Evolutionary conservation across 1,140 invertebrate genomes (phyloP).

Genomic region (Heliconius congener): DNA sequence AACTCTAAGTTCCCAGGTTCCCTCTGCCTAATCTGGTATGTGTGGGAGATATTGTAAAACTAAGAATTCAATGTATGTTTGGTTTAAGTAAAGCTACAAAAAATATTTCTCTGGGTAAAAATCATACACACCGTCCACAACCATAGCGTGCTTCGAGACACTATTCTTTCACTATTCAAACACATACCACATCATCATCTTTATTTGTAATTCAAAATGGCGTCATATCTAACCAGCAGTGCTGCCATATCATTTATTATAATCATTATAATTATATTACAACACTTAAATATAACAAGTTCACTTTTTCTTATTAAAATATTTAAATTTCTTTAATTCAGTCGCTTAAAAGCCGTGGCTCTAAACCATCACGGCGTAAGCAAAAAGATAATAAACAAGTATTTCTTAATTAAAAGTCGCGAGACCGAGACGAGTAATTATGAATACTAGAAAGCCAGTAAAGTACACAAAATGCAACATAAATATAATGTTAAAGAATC

Average conservation of each 20-base stretch:
- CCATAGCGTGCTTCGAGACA: not conserved
- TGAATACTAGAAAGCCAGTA: conserved; percentile 12
- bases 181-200: not conserved
- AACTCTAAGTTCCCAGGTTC: not conserved
- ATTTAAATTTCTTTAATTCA: conserved; percentile 55
- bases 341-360: conserved; percentile 22
- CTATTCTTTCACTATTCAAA: not conserved
- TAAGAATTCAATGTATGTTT: not conserved
- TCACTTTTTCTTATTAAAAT: conserved; percentile 17
- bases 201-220: not conserved
- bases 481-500: conserved; percentile 13
- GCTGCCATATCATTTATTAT: not conserved
- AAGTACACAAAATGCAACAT: conserved; percentile 9
- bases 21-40: no score
- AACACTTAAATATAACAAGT: conserved; percentile 19
- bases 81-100: not conserved
- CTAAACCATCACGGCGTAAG: conserved; percentile 35
- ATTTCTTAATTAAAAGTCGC: conserved; percentile 55
- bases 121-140: not conserved
- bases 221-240: not conserved
- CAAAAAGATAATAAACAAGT: conserved; percentile 59
- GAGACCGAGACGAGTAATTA: conserved; percentile 29
- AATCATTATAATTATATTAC: conserved; percentile 13
- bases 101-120: not conserved
- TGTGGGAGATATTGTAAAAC: no score